Evolutionary conservation across 2,888 invertebrate genomes (phyloP).

Genomic region (Oligia latruncula): DNA sequence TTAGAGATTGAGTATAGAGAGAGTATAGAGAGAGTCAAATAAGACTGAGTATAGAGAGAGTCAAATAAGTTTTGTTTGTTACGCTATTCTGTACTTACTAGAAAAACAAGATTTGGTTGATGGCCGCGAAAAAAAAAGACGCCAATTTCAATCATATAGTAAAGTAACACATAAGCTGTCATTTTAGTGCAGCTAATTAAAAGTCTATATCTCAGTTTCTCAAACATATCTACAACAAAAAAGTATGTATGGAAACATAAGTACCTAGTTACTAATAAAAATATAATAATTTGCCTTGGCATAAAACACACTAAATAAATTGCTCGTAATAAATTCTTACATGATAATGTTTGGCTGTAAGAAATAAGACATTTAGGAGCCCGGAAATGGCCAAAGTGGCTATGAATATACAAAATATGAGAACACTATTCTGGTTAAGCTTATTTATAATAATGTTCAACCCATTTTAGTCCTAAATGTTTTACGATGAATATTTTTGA

Average conservation of each 20-base stretch:
- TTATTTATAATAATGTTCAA: background rate
- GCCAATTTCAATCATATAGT: too few species aligned
- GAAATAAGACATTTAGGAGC: conserved; percentile 24
- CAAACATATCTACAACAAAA: background rate
- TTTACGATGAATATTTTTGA: background rate
- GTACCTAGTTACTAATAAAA: background rate
- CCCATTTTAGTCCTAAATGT: background rate
- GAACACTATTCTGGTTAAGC: background rate
- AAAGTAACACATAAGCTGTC: too few species aligned
- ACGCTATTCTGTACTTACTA: too few species aligned
- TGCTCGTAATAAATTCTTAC: conserved; percentile 16
- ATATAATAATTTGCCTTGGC: background rate
- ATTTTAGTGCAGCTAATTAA: too few species aligned
- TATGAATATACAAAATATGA: conserved; percentile 37
- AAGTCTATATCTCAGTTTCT: too few species aligned
- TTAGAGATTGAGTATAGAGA: too few species aligned
- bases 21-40: too few species aligned
- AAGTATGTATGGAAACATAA: background rate
- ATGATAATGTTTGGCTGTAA: conserved; percentile 4
- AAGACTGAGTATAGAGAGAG: too few species aligned
- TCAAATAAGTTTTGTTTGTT: too few species aligned
- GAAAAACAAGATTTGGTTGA: too few species aligned
- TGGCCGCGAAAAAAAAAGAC: too few species aligned
- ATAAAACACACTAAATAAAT: conserved; percentile 7
- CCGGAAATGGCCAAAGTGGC: conserved; percentile 23